Conservation (phyloP, 2,797 vertebrate genomes). For the Antrozous pallidus region DNA sequence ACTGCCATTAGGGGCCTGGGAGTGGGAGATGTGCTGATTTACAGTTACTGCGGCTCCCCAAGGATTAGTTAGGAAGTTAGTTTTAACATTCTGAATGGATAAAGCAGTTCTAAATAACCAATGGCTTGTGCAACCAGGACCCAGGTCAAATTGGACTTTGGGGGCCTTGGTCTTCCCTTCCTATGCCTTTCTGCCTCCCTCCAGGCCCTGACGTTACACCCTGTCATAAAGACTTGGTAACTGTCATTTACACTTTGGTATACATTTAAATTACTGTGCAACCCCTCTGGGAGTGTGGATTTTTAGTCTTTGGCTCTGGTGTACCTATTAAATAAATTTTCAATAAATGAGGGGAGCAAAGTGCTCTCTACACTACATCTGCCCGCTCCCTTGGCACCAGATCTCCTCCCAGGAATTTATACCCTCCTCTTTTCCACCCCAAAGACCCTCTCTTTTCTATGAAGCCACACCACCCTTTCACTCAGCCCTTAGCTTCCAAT, state of each 20-base stretch:
- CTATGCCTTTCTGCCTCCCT: not conserved
- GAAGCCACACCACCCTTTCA: too few relatives aligned
- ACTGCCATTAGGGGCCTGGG: fast-evolving
- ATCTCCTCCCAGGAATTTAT: not conserved
- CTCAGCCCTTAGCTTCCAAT: not conserved
- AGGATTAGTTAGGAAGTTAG: not conserved
- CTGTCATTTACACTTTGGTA: not conserved
- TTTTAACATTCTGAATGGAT: not conserved
- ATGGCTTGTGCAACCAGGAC: not conserved
- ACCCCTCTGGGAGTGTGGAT: not conserved
- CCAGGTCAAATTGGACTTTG: not conserved
- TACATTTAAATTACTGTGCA: not conserved
- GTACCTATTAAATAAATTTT: not conserved
- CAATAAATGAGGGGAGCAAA: too few relatives aligned
- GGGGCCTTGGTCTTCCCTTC: not conserved
- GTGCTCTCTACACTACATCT: not conserved
- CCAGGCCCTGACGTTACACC: not conserved
- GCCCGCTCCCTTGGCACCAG: too few relatives aligned
- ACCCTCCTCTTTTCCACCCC: fast-evolving
- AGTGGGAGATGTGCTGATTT: not conserved
- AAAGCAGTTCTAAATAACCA: not conserved
- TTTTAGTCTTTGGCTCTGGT: not conserved
- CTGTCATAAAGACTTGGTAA: not conserved
- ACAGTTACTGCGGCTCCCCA: fast-evolving
- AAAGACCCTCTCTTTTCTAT: not conserved